Evolutionary conservation across 2,888 invertebrate species (phyloP), one percentile per base, ranked within the genome.

Genomic region (Brachyopa scutellaris): DNA sequence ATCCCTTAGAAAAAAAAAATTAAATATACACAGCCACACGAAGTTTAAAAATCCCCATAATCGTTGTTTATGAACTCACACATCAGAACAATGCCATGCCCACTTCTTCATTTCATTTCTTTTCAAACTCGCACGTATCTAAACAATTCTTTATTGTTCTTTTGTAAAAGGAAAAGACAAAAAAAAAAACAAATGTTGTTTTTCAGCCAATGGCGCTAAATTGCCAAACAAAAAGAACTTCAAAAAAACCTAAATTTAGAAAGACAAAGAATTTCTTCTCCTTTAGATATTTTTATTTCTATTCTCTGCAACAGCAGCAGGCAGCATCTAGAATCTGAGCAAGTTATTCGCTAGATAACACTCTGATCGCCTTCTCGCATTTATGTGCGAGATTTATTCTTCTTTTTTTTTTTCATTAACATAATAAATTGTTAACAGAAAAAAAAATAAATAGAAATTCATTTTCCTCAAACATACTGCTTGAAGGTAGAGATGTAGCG

Each of bases 121-220:
- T 42, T 40, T 51, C 31, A 51, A 42, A 33, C 70, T 53, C 38
- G 53, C 73, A 62, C 62, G 73, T 73, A 53, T 38, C 45, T 38
- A 55, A 73, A 64, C 73, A 73, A 73, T 64, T 38, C 47, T 21
- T 62, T 62, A 64, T 62, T 73, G 47, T 73, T 73, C 62, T 42
- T 15, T 19, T 5, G 6, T 8, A 13, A 9, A 40, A 57, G 9
- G 23, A 70, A 21, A n/a, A n/a, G 33, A 53, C 1, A 29, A 23
- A 19, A 9, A 55, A 31, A 33, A 11, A 38, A 7, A 38, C 31
- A 49, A 31, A 31, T 9, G 23, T 7, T 57, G 9, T 36, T 66
- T 66, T 64, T 66, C 64, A 74, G 49, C 73, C 66, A 74, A 74
- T 74, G 73, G 73, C 66, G 64, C 64, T 74, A 74, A 49, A 66